These are phyloP conservation scores for Agrochola macilenta DNA, from an alignment of 2,888 invertebrate genomes.

Conservation along the genomic window DNA sequence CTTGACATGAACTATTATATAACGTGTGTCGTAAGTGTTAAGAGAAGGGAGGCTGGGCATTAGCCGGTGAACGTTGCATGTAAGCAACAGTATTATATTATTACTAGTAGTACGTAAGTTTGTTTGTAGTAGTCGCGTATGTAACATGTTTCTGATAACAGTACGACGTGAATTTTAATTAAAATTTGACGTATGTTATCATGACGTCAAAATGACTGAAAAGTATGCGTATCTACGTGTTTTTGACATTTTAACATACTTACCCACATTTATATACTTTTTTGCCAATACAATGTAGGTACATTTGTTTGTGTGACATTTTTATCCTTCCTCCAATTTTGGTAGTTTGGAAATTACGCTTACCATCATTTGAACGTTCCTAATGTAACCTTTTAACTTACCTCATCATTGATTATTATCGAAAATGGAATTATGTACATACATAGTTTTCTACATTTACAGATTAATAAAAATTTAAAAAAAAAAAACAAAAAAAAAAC, in stretches of 20 bases:
- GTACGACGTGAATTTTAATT: slow-evolving; percentile 25
- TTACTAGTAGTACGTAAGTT: not conserved
- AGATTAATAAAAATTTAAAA: not conserved
- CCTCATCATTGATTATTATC: not conserved
- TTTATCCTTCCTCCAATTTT: not conserved
- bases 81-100: not conserved
- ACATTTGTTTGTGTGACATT: not conserved
- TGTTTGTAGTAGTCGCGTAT: not conserved
- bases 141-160: slow-evolving; percentile 31
- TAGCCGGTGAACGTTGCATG: not conserved
- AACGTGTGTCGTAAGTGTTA: slow-evolving; percentile 42
- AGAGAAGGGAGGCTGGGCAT: slow-evolving; percentile 40
- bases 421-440: not conserved
- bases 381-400: not conserved
- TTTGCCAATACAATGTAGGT: not conserved
- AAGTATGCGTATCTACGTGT: not conserved
- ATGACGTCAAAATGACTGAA: slow-evolving; percentile 2
- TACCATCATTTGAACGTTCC: not conserved
- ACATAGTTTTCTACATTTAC: not conserved
- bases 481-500: not conserved
- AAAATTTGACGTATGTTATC: slow-evolving; percentile 19
- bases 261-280: not conserved
- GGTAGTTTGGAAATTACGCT: not conserved
- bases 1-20: slow-evolving; percentile 55
- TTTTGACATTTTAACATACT: not conserved